These are phyloP conservation scores for Xanthostigma xanthostigma DNA, from an alignment of 2,888 invertebrate genomes.

Conservation along the genomic window DNA sequence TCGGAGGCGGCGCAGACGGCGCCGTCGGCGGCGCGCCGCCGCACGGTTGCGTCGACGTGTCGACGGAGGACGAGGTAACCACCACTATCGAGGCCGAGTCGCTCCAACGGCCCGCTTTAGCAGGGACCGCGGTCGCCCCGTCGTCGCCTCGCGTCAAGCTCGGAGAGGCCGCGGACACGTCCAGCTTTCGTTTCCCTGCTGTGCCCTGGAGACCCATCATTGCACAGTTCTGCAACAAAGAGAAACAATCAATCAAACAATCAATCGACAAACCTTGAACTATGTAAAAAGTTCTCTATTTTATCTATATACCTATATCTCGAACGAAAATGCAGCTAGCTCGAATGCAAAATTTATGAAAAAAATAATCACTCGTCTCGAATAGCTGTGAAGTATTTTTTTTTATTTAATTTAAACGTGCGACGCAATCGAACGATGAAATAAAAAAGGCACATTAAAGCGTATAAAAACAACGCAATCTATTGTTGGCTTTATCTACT, in stretches of 20 bases:
- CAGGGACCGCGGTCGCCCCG: constrained; percentile 34
- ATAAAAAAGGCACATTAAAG: too few relatives aligned
- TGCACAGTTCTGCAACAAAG: constrained; percentile 39
- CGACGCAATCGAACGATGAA: too few relatives aligned
- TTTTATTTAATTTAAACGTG: too few relatives aligned
- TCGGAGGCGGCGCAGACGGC: constrained; percentile 35
- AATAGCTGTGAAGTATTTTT: too few relatives aligned
- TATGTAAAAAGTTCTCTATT: neutral
- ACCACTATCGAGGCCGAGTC: neutral
- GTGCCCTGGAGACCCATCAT: constrained; percentile 64
- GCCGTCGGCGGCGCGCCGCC: constrained; percentile 22
- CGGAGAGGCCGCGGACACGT: constrained; percentile 25
- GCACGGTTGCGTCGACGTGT: neutral
- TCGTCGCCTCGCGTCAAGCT: constrained; percentile 24
- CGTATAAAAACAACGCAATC: too few relatives aligned
- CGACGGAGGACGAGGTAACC: neutral
- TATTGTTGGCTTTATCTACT: too few relatives aligned
- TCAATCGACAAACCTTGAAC: neutral
- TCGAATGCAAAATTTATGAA: neutral
- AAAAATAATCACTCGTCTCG: neutral
- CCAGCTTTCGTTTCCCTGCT: constrained; percentile 53
- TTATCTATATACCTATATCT: too few relatives aligned
- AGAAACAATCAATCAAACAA: neutral
- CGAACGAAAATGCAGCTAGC: neutral
- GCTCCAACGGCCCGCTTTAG: constrained; percentile 41